Base-by-base conservation (phyloP, 2,888 invertebrate genomes). In the Argyresthia goedartella region DNA sequence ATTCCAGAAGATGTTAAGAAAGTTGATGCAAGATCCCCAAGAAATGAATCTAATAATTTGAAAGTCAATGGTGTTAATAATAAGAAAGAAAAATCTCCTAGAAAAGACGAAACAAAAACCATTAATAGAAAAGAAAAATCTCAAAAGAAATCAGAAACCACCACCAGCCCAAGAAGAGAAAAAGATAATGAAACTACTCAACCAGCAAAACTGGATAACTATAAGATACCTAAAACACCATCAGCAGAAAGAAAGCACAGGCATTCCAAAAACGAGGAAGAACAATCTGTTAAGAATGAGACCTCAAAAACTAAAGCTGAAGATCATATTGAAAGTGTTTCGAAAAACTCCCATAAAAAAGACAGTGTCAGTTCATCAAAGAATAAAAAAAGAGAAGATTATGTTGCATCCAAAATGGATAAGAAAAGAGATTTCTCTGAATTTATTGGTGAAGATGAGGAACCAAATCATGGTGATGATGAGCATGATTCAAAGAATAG, bases 391-490 rank as follows among this genome's bases (percentile, higher is more conserved):
- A 13, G 35, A n/a, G 15, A 33, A 16, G 42, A 50, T 50, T 10
- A 36, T 16, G 39, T 39, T 33, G 8, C 16, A 4, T n/a, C 45
- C 45, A 44, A 46, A 39, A 39, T 39, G 39, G 49, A 60, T 51
- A 60, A 54, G 25, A 60, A 66, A 53, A 56, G 60, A 53, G 64
- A 66, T 55, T 71, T 67, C 47, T 64, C 61, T 57, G 67, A 78
- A 55, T 82, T 85, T 56, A 57, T 78, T 49, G 73, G 73, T 45
- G 59, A 59, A 51, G 33, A 52, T 53, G 46, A 35, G 47, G 13
- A 4, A 15, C 42, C 8, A 15, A 10, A 49, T 16, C 16, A 52
- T 49, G 46, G 54, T 49, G 41, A 48, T 15, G 49, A 58, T 53
- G 52, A 60, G 41, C 57, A 56, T 42, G 57, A 60, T 50, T 51